These are phyloP conservation scores for Listronotus oregonensis DNA, from an alignment of 1,140 invertebrate species.

Conservation along the genomic window DNA sequence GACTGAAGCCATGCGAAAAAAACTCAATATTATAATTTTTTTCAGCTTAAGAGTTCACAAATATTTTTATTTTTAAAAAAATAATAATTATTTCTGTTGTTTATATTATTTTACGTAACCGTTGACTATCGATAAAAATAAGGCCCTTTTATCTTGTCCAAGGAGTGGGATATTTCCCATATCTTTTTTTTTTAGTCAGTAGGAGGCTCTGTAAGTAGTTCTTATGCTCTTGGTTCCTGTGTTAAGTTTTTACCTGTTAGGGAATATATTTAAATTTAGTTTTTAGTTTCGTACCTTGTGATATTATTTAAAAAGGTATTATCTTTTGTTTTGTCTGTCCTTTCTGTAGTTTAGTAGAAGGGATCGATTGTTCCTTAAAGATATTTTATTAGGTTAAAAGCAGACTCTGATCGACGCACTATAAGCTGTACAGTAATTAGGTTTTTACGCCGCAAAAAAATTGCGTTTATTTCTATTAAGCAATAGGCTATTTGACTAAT, in stretches of 20 bases:
- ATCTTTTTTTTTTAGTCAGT: neutral
- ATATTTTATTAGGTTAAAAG: conserved; percentile 26
- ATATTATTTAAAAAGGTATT: conserved; percentile 45
- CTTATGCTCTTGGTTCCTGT: conserved; percentile 37
- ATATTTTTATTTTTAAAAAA: neutral
- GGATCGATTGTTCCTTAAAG: conserved; percentile 20
- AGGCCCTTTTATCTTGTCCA: conserved; percentile 2
- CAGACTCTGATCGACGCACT: conserved; percentile 17
- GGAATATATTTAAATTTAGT: conserved; percentile 9
- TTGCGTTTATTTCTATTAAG: no score
- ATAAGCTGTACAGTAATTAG: no score
- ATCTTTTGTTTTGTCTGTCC: conserved; percentile 34
- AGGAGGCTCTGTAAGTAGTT: conserved; percentile 30
- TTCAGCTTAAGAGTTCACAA: no score
- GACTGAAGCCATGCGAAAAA: no score
- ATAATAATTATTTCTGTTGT: no score
- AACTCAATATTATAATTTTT: no score
- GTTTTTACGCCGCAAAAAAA: no score
- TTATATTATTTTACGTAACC: no score
- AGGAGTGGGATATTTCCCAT: neutral
- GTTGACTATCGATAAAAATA: neutral
- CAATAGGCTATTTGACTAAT: no score
- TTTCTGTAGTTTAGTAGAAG: conserved; percentile 19
- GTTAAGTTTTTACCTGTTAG: conserved; percentile 37
- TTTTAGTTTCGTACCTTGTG: conserved; percentile 40